Evolutionary conservation across 2,888 invertebrate species (phyloP).

Genomic region (Xylota sylvarum): DNA sequence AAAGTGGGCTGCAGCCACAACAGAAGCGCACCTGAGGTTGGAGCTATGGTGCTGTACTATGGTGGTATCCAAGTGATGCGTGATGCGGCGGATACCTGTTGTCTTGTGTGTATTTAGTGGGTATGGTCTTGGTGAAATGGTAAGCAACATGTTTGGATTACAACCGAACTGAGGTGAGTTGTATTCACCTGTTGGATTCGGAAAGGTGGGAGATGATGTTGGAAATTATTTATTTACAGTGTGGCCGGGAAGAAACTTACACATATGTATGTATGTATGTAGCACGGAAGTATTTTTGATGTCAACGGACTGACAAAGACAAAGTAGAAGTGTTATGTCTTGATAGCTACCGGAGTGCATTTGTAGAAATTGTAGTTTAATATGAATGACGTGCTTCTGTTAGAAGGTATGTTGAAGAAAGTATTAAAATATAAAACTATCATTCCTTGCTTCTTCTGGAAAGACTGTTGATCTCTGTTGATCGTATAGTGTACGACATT

Average conservation of each 20-base stretch:
- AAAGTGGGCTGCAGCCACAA: slow-evolving; percentile 51
- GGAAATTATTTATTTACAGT: slow-evolving; percentile 2
- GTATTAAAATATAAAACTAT: no score
- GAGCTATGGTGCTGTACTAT: slow-evolving; percentile 33
- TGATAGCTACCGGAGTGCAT: no score
- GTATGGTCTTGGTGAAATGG: slow-evolving; percentile 1
- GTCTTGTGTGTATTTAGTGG: slow-evolving; percentile 15
- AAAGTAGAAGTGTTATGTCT: no score
- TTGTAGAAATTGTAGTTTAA: no score
- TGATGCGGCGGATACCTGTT: slow-evolving; percentile 29
- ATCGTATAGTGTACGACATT: no score
- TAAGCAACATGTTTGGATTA: slow-evolving; percentile 42
- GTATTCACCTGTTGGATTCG: slow-evolving; percentile 23
- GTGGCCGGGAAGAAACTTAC: not conserved
- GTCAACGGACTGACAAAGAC: no score
- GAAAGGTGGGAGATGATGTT: not conserved
- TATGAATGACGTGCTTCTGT: no score
- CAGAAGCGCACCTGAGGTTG: slow-evolving; percentile 45
- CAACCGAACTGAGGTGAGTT: slow-evolving; percentile 7
- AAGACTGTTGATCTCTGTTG: no score
- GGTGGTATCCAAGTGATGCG: slow-evolving; percentile 48
- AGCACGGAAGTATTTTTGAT: no score
- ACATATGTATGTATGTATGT: no score
- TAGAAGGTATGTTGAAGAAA: no score
- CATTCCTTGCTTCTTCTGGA: no score